phyloP scores from a whole-genome alignment of 2,888 invertebrate species.

The Drosophila limbata region DNA sequence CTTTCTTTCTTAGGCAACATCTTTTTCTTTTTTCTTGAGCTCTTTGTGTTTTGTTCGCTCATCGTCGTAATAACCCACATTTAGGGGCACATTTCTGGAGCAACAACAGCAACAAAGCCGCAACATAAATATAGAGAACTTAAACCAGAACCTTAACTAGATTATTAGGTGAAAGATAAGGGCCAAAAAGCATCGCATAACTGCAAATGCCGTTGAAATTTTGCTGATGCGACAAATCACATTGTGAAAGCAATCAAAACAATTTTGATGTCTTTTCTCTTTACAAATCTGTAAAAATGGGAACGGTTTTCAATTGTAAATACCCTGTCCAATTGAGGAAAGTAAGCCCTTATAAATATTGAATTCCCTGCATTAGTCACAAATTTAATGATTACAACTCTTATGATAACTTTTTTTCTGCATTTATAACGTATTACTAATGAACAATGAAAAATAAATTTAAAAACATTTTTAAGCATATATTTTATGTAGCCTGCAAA shows the following conservation, averaged over 20 bases:
- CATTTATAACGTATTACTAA: neutral
- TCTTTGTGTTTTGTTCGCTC: constrained; percentile 35
- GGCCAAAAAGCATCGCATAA: constrained; percentile 28
- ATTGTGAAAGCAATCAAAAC: constrained; percentile 50
- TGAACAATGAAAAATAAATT: neutral
- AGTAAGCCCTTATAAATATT: too few species aligned
- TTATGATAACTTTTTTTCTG: too few species aligned
- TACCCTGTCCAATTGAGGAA: neutral
- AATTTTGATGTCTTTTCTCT: constrained; percentile 7
- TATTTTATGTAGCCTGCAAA: too few species aligned
- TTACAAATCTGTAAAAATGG: constrained; percentile 7
- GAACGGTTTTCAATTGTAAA: neutral
- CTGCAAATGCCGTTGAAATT: constrained; percentile 45
- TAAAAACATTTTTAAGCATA: neutral
- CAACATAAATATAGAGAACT: constrained; percentile 16
- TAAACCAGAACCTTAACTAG: constrained; percentile 69
- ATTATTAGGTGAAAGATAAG: constrained; percentile 74
- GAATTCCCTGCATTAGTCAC: too few species aligned
- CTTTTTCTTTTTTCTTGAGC: constrained; percentile 15
- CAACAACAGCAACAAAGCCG: constrained; percentile 15
- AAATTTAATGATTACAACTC: too few species aligned
- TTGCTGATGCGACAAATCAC: constrained; percentile 43
- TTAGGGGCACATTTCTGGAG: constrained; percentile 60
- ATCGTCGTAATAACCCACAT: constrained; percentile 74
- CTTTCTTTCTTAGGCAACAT: constrained; percentile 46